These are phyloP conservation scores for Cabera pusaria DNA, from an alignment of 2,888 invertebrate species.

Conservation along the genomic window DNA sequence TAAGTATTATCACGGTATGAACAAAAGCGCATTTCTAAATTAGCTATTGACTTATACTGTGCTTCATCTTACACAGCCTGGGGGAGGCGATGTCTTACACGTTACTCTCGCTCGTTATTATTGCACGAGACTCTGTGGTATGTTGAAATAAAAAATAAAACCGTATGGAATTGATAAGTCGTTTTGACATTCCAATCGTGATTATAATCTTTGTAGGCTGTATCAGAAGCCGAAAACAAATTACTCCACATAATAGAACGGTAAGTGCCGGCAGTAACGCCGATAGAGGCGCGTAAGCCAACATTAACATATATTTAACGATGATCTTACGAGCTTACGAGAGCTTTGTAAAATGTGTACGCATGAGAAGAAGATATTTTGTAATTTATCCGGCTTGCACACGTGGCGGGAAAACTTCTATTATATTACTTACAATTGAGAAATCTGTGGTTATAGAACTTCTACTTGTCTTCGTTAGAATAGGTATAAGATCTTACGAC, in stretches of 20 bases:
- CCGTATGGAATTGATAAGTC: constrained; percentile 63
- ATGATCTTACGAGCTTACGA: constrained; percentile 1
- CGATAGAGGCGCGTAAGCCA: constrained; percentile 38
- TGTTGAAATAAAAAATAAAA: constrained; percentile 42
- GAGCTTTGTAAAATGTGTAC: constrained; percentile 10
- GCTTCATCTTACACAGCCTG: constrained; percentile 19
- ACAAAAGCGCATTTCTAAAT: constrained; percentile 23
- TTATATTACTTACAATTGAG: no score
- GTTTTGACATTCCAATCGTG: constrained; percentile 59
- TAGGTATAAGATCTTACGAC: no score
- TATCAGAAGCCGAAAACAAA: constrained; percentile 66
- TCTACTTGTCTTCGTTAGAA: no score
- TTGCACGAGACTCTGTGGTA: constrained; percentile 12
- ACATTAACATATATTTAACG: constrained; percentile 22
- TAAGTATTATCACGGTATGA: constrained; percentile 26
- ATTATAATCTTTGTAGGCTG: constrained; percentile 53
- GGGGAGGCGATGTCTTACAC: constrained; percentile 21
- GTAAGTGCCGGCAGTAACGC: constrained; percentile 38
- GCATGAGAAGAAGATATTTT: no score
- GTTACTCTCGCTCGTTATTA: constrained; percentile 26
- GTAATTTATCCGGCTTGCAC: no score
- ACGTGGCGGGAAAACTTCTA: no score
- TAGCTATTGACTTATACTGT: constrained; percentile 18
- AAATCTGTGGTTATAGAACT: no score
- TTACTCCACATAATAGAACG: constrained; percentile 50